phyloP scores from a whole-genome alignment of 2,888 invertebrate genomes.

The Drosophila testacea region DNA sequence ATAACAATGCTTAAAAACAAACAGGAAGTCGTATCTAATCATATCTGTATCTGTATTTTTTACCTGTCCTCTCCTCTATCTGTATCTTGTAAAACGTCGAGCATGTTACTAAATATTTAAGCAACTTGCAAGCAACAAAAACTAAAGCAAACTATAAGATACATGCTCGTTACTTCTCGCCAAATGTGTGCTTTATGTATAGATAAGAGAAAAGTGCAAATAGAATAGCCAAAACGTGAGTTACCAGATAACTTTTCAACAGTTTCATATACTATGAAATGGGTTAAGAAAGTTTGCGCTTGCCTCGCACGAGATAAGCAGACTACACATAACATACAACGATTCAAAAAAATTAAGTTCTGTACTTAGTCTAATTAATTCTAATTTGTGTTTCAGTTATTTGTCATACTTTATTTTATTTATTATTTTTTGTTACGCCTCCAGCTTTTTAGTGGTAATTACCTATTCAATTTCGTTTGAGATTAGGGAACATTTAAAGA shows the following conservation, averaged over 20 bases:
- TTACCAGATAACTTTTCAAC: conserved; percentile 49
- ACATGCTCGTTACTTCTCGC: conserved; percentile 33
- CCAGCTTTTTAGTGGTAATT: conserved; percentile 30
- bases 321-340: neutral
- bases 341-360: neutral
- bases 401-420: conserved; percentile 3
- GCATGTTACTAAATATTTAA: conserved; percentile 76
- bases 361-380: conserved; percentile 1
- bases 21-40: conserved; percentile 78
- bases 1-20: conserved; percentile 51
- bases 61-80: conserved; percentile 35
- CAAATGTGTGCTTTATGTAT: conserved; percentile 21
- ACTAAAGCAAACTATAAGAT: conserved; percentile 72
- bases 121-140: conserved; percentile 62
- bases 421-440: neutral
- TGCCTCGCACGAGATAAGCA: conserved; percentile 36
- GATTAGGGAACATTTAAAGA: conserved; percentile 6
- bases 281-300: conserved; percentile 32
- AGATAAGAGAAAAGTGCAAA: conserved; percentile 75
- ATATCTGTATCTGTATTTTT: conserved; percentile 57
- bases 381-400: conserved; percentile 8
- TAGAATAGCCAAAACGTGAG: conserved; percentile 66
- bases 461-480: conserved; percentile 21
- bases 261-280: conserved; percentile 43
- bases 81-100: conserved; percentile 47